Percentiles rank a stretch among this genome's conserved stretches.
These are phyloP conservation scores for Chlorodrepanis virens DNA, from an alignment of 2,113 vertebrate genomes.

Conservation along the genomic window DNA sequence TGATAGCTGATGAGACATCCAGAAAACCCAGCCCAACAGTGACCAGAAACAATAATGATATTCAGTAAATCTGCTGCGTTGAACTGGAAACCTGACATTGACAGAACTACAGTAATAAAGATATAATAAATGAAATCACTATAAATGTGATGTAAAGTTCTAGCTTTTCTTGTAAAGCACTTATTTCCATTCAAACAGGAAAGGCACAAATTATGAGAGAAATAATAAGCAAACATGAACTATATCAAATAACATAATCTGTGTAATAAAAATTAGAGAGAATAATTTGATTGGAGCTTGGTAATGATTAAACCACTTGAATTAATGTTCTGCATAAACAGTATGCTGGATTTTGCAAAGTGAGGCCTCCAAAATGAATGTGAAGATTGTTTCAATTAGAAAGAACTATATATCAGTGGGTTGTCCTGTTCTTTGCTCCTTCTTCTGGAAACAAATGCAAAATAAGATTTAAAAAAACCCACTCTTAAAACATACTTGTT, in stretches of 20 bases:
- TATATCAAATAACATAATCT: background rate
- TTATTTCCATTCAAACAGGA: background rate
- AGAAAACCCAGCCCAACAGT: background rate
- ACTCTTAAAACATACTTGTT: background rate
- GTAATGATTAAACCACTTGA: background rate
- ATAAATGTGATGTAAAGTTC: background rate
- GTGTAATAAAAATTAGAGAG: background rate
- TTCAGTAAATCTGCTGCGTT: background rate
- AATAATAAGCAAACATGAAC: background rate
- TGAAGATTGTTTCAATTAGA: background rate
- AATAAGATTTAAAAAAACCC: background rate
- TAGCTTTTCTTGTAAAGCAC: background rate
- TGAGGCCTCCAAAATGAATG: background rate
- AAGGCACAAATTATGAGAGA: background rate
- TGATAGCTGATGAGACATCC: background rate
- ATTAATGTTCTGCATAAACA: constrained; percentile 8
- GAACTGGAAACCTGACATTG: background rate
- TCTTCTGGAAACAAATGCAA: background rate
- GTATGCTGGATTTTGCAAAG: background rate
- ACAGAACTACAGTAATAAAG: background rate
- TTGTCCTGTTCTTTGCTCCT: background rate
- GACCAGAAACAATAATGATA: background rate
- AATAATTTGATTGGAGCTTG: background rate
- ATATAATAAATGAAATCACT: background rate
- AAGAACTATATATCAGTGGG: background rate